Base-by-base conservation (phyloP, 1,140 invertebrate species). In the Reticulitermes speratus region DNA sequence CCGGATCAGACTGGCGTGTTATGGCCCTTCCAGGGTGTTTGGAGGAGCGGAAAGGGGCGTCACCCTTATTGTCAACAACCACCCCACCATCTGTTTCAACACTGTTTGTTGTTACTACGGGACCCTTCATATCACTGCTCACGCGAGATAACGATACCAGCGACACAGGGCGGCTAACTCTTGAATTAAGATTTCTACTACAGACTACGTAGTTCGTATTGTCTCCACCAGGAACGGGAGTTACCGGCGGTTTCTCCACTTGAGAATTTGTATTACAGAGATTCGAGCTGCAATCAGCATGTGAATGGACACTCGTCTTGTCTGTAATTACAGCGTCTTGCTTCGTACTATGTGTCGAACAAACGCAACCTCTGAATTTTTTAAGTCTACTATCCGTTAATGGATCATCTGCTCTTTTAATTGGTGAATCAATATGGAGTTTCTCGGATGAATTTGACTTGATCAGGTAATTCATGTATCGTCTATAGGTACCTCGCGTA, bases 401-500 rank as follows among this genome's bases (percentile, higher is more conserved):
- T 9, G n/a, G 14, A 75, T 1, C 14, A 30, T 75, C 14, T 75
- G 5, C 65, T 16, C 25, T 12, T 75, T 75, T 75, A 30, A 30
- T 6, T 6, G 25, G n/a, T 7, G n/a, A 30, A 30, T 75, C n/a
- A 75, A 75, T 16, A 11, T 75, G 3, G 9, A 75, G n/a, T 30
- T 44, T 52, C 38, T 84, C 86, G 55, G 87, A 90, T 87, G 90
- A 87, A 89, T 90, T 89, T 89, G 90, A 89, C 86, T 87, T 87
- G n/a, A 88, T 85, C 82, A 87, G 52, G 83, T 59, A 88, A 87
- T 88, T 89, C 89, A 52, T 52, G 59, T 52, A 55, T 38, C 59
- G 90, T 89, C 88, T 88, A 89, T 91, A 90, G 90, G 90, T 89
- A 90, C 90, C 90, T 89, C 90, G 89, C 88, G 89, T 88, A 87